Evolutionary conservation across 64 coral and sea anemone species (phyloP), one percentile per base, ranked within the genome.

Genomic region (Cladopsammia gracilis): DNA sequence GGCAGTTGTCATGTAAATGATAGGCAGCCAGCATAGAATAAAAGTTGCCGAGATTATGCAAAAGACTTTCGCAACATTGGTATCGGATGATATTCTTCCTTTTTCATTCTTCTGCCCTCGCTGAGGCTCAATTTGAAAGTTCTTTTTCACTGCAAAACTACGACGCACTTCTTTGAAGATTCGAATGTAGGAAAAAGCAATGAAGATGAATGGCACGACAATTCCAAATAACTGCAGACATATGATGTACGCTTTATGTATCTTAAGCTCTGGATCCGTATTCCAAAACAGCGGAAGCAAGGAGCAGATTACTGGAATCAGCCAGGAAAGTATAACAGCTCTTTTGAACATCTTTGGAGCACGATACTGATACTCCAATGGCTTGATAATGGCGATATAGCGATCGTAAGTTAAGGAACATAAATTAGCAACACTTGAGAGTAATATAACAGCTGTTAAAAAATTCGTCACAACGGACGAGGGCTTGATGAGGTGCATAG

Each of bases 91-190:
- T 0, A 71, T 7, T 10, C 85, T 42, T 71, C 20, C 9, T 11
- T 14, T 69, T 34, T 52, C 48, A 7, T 58, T 51, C 13, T 11
- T 22, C 15, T 25, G 61, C 23, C 10, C n/a, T 26, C 8, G 64
- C 45, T n/a, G 82, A 86, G 47, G 11, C 3, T 48, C 18, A 13
- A 20, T 19, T 12, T 50, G 42, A 22, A 58, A 44, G 45, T 70
- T n/a, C 18, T 50, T 45, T 14, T 62, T 69, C 26, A 62, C 8
- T 24, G 62, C 14, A 20, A 47, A 68, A 44, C 81, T 86, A 4
- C 51, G n/a, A 20, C 83, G 45, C 15, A 87, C 66, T 72, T 87
- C 12, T 57, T 64, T 72, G 85, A 87, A 53, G 6, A 87, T 87
- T 3, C 48, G 50, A 19, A 71, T 7, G 23, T 87, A 87, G 1